Evolutionary conservation across 2,113 vertebrate species (phyloP).

Genomic region (Siniperca chuatsi): DNA sequence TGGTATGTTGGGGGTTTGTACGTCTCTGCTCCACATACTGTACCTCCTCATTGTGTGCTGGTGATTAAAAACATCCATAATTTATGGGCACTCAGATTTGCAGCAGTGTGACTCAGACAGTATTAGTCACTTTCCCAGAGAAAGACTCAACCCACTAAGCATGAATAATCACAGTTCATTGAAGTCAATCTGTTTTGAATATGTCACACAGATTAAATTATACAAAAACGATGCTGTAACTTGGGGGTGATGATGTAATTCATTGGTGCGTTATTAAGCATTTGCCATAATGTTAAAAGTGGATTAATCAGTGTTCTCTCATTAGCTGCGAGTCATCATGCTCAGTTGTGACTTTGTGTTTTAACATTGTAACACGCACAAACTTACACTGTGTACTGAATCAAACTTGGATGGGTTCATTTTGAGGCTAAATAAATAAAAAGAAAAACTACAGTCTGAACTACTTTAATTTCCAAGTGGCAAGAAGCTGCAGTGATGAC

Average conservation of each 20-base stretch:
- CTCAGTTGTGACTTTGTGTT: conserved; percentile 4
- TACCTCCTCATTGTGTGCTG: conserved; percentile 34
- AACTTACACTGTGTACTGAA: background rate
- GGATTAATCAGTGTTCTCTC: conserved; percentile 27
- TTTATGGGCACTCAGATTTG: conserved; percentile 40
- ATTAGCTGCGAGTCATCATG: conserved; percentile 8
- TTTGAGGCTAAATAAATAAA: background rate
- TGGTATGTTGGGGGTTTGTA: background rate
- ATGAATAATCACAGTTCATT: conserved; percentile 59
- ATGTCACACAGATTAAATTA: conserved; percentile 59
- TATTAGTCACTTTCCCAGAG: conserved; percentile 44
- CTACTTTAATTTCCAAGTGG: background rate
- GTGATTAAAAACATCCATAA: conserved; percentile 52
- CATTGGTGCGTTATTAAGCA: background rate
- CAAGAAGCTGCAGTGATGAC: background rate
- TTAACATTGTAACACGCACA: background rate
- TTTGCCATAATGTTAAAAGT: conserved; percentile 23
- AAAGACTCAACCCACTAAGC: conserved; percentile 17
- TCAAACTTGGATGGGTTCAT: background rate
- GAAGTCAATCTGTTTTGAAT: conserved; percentile 51
- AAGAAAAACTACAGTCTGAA: background rate
- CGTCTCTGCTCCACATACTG: conserved; percentile 16
- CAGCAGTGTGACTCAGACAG: conserved; percentile 50
- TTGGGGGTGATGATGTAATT: conserved; percentile 29
- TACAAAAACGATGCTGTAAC: background rate